Evolutionary conservation across 92 coral and sea anemone genomes (phyloP), one percentile per base, ranked within the genome.

Genomic region (Epizoanthus fatuus): DNA sequence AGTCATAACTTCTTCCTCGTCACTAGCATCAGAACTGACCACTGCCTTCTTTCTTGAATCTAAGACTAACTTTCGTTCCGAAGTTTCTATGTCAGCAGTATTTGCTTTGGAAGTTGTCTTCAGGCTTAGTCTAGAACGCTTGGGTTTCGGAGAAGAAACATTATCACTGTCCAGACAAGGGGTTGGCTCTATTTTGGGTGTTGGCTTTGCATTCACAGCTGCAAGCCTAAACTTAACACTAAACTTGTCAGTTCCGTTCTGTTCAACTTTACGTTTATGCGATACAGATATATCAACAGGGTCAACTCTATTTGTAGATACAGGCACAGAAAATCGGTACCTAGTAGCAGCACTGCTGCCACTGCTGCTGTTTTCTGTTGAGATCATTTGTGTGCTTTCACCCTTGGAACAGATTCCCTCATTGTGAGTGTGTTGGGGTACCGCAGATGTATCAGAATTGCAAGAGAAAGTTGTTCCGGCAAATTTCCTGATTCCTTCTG

Each of bases 11-110:
- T 49, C 52, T 51, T 67, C 84, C 29, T 56, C 76, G 20, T 51
- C 84, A 85, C 15, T 54, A 25, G 19, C 78, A 55, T 69, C 56
- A 14, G 57, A 78, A 79, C 71, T 56, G 15, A n/a, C 87, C 12
- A 57, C 14, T 25, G 68, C 29, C 55, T 44, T 65, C 40, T 71
- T 59, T 57, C 54, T 22, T 54, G 68, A 57, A 68, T 12, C 70
- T 39, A 47, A 79, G 2, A 10, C 47, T 59, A 22, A 16, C 10
- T 22, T 44, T 32, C 32, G 52, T 42, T 55, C 62, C 15, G 11
- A 47, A 22, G 63, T 44, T 55, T 55, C 63, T 37, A 20, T 17
- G 65, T 49, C 53, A 81, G 49, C 60, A 47, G 15, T 8, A 49
- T 14, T 56, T 64, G 42, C 19, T 16, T 81, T 81, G 40, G 63